phyloP scores from a whole-genome alignment of 2,113 vertebrate species.

The Actenoides hombroni region DNA sequence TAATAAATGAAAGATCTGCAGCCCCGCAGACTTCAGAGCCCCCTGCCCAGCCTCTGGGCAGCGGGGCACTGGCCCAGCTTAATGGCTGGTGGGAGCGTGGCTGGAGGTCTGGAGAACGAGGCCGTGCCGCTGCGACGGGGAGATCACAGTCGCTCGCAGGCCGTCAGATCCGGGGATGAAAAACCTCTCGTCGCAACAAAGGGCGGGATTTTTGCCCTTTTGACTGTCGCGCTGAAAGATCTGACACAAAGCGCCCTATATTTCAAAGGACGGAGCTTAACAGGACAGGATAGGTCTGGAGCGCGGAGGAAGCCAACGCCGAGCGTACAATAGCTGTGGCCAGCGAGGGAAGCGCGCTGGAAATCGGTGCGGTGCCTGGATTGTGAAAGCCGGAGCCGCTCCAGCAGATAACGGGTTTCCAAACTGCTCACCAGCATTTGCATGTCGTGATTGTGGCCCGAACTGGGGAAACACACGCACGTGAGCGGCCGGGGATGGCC shows the following conservation, averaged over 20 bases:
- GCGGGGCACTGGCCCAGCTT: not conserved
- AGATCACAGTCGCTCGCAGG: rapidly evolving
- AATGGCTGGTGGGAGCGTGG: not conserved
- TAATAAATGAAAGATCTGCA: not conserved
- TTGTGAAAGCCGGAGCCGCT: not conserved
- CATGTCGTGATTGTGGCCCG: not conserved
- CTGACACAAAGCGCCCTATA: conserved; percentile 9
- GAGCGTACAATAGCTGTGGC: not conserved
- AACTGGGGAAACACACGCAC: not conserved
- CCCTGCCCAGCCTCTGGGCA: rapidly evolving
- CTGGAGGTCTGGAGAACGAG: not conserved
- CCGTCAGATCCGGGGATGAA: not conserved
- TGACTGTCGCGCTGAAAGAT: not conserved
- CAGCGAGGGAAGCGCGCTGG: not conserved
- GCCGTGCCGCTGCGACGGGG: not conserved
- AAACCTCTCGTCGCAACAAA: not conserved
- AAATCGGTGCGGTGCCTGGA: not conserved
- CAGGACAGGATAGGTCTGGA: conserved; percentile 6
- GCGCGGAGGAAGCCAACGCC: not conserved
- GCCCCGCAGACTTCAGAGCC: not conserved
- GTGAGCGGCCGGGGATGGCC: not conserved
- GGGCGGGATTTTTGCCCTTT: not conserved
- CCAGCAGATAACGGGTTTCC: not conserved
- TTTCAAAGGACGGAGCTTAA: conserved; percentile 22
- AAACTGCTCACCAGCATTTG: not conserved